A percentile compares a stretch with the other conserved stretches of the same genome.
phyloP scores from a whole-genome alignment of 2,888 invertebrate genomes.

The Acleris holmiana region DNA sequence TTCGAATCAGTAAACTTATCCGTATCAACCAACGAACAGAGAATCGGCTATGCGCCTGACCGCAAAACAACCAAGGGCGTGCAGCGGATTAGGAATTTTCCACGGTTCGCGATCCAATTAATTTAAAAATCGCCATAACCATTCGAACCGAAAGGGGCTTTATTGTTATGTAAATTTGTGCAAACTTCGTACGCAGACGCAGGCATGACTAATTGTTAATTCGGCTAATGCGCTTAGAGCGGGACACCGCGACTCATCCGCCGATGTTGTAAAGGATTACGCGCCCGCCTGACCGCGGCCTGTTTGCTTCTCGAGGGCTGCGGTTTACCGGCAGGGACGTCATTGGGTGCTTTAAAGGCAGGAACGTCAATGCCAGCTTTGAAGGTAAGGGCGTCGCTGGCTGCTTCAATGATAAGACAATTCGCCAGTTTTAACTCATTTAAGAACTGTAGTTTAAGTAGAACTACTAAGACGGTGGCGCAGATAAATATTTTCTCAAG shows the following conservation, averaged over 20 bases:
- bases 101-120: slow-evolving; percentile 80
- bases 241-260: slow-evolving; percentile 58
- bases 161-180: slow-evolving; percentile 84
- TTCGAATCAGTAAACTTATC: neutral
- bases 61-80: slow-evolving; percentile 55
- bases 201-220: slow-evolving; percentile 84
- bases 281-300: slow-evolving; percentile 46
- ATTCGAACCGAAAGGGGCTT: slow-evolving; percentile 67
- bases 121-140: slow-evolving; percentile 80
- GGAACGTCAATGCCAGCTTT: neutral
- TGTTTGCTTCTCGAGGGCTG: slow-evolving; percentile 42
- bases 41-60: slow-evolving; percentile 52
- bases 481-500: neutral
- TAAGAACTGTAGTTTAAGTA: too few species aligned
- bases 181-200: slow-evolving; percentile 78
- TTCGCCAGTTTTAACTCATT: neutral
- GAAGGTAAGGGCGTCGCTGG: neutral
- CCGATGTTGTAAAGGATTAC: slow-evolving; percentile 61
- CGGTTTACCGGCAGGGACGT: slow-evolving; percentile 28
- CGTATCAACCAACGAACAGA: slow-evolving; percentile 5
- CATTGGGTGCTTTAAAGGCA: slow-evolving; percentile 7
- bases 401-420: neutral
- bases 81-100: slow-evolving; percentile 66
- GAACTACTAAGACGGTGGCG: too few species aligned
- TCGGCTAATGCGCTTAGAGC: slow-evolving; percentile 80